phyloP scores from a whole-genome alignment of 2,797 vertebrate species.

The Phoeniculus purpureus region DNA sequence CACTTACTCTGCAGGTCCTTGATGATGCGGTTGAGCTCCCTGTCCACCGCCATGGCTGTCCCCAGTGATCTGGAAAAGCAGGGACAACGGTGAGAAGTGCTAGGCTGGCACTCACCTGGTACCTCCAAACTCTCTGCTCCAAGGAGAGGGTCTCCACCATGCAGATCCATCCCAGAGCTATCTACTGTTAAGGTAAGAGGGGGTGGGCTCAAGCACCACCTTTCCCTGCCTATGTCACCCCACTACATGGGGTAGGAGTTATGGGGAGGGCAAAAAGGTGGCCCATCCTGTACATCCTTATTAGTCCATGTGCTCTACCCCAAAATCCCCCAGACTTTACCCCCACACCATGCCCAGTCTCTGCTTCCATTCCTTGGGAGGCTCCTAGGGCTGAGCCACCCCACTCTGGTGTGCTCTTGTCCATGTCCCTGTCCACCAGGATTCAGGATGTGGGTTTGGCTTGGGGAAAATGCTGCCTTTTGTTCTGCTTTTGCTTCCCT shows the following conservation, averaged over 20 bases:
- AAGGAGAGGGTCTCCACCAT: neutral
- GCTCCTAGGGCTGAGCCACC: neutral
- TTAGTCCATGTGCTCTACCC: neutral
- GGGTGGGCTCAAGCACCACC: neutral
- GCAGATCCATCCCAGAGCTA: neutral
- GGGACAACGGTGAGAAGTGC: neutral
- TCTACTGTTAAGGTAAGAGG: neutral
- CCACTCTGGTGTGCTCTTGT: fast-evolving
- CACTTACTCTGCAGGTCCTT: constrained; percentile 66
- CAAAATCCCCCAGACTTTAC: neutral
- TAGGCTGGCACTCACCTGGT: neutral
- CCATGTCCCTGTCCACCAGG: neutral
- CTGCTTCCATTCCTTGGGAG: neutral
- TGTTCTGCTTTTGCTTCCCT: constrained; percentile 58
- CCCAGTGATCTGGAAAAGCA: neutral
- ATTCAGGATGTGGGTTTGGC: constrained; percentile 36
- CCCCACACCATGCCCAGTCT: neutral
- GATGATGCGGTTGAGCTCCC: constrained; percentile 49
- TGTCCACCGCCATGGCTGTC: constrained; percentile 19
- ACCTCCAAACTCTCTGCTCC: neutral
- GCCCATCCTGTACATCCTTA: neutral
- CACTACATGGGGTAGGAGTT: neutral
- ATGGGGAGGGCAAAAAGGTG: neutral
- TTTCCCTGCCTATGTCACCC: neutral
- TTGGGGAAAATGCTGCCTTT: neutral